Base-by-base conservation (phyloP, 2,113 vertebrate genomes). In the Sinocyclocheilus rhinocerous region DNA sequence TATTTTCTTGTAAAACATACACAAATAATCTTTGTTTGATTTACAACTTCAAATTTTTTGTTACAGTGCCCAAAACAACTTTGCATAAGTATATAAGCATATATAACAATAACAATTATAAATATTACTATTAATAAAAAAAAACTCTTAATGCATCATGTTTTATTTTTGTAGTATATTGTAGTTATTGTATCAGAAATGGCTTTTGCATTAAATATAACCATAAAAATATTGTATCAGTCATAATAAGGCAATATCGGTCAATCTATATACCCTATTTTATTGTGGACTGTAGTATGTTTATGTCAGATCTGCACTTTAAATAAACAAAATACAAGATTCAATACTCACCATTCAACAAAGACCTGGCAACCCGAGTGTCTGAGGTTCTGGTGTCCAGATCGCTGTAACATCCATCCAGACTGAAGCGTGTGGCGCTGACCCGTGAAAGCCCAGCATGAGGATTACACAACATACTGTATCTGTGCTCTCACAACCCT, bases 401-500 rank as follows among this genome's bases (percentile, higher is more conserved):
- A 77, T 77, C 18, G 16, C 15, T 55, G 48, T 77, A 18, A 29
- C 26, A 18, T 52, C 22, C 48, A 29, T 77, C 75, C 24, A 55
- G 10, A 18, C 13, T 18, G 6, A 24, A 76, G 20, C 72, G 6
- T 55, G 73, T 26, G 26, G n/a, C 11, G 4, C 9, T 72, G 82
- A 57, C 69, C 65, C 39, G 39, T 63, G 29, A 50, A 59, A 76
- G 59, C 52, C 52, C 55, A 63, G 5, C 36, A 73, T 2, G n/a
- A 39, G 69, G 83, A 84, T 76, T 57, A 59, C 83, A 84, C 70
- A 29, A 45, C 83, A 63, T 29, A 29, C 29, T 29, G 29, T 29
- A 84, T 18, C 18, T 36, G 39, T 1, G 15, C 45, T 59, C 29
- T 20, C 26, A 63, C 55, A 24, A 84, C 7, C 22, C 42, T 22